Evolutionary conservation across 1,140 invertebrate genomes (phyloP).

Genomic region (Drosophila pseudoananassae): DNA sequence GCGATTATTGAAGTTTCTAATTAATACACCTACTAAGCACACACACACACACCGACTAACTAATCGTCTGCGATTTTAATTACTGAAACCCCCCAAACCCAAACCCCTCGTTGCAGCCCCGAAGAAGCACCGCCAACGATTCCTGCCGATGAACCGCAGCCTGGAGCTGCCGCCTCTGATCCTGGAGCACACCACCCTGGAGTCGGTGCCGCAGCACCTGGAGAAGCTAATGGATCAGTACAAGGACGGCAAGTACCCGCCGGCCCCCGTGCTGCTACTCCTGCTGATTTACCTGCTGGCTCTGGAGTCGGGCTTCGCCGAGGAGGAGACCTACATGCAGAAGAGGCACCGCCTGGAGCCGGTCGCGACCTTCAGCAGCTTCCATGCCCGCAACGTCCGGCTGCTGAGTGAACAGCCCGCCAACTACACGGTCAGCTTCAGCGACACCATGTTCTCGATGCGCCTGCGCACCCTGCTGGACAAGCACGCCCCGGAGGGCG

Average conservation of each 20-base stretch:
- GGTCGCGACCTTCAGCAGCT: slow-evolving; percentile 51
- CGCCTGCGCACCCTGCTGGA: slow-evolving; percentile 48
- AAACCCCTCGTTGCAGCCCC: slow-evolving; percentile 57
- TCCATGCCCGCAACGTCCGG: slow-evolving; percentile 65
- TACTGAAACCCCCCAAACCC: slow-evolving; percentile 1
- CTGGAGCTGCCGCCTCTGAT: slow-evolving; percentile 38
- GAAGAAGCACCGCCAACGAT: background rate
- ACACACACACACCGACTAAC: slow-evolving; percentile 20
- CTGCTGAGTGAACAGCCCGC: slow-evolving; percentile 34
- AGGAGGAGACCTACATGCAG: slow-evolving; percentile 38
- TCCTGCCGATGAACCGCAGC: background rate
- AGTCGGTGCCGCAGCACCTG: slow-evolving; percentile 56
- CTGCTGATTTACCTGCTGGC: slow-evolving; percentile 62
- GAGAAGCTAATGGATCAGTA: slow-evolving; percentile 37
- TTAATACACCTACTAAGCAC: slow-evolving; percentile 14
- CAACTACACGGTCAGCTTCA: slow-evolving; percentile 15
- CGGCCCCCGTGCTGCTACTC: slow-evolving; percentile 33
- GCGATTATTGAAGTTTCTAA: slow-evolving; percentile 8
- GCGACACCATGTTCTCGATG: slow-evolving; percentile 30
- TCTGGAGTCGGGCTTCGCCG: slow-evolving; percentile 63
- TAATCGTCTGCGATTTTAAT: background rate
- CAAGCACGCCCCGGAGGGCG: slow-evolving; percentile 2
- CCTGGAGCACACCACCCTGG: slow-evolving; percentile 55
- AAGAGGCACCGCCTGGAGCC: slow-evolving; percentile 34
- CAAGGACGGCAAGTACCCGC: slow-evolving; percentile 8